Conservation (phyloP, 1,140 invertebrate species). For the Meloidogyne hapla region DNA sequence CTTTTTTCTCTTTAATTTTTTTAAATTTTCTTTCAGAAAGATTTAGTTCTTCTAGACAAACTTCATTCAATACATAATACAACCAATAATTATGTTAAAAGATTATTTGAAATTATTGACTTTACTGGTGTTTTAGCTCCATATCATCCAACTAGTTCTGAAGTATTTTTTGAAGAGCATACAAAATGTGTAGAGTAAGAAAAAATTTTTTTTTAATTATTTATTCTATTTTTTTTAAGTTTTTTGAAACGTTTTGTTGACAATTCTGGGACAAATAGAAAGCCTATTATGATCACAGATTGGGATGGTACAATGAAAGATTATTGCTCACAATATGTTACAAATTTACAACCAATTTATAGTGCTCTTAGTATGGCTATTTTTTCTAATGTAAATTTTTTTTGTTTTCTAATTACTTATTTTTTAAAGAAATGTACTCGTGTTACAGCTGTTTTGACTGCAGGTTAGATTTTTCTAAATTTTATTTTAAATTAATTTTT, state of each 20-base stretch:
- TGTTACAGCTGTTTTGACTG: conserved; percentile 57
- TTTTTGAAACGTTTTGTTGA: conserved; percentile 39
- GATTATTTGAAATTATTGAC: conserved; percentile 32
- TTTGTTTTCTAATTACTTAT: neutral
- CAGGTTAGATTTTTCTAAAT: conserved; percentile 50
- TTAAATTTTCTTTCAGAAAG: conserved; percentile 40
- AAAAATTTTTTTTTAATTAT: neutral
- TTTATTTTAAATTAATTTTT: neutral
- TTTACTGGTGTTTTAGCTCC: conserved; percentile 34
- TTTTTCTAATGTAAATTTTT: conserved; percentile 45
- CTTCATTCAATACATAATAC: conserved; percentile 14
- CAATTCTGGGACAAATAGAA: conserved; percentile 28
- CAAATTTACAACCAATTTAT: conserved; percentile 62
- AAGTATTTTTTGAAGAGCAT: conserved; percentile 44
- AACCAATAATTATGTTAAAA: neutral
- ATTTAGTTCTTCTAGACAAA: conserved; percentile 41
- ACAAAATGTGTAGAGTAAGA: conserved; percentile 31
- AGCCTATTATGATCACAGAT: conserved; percentile 61
- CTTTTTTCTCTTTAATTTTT: neutral
- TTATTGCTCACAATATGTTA: conserved; percentile 63
- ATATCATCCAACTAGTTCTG: conserved; percentile 46
- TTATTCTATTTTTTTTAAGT: conserved; percentile 46
- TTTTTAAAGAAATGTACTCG: conserved; percentile 44
- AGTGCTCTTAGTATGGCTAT: conserved; percentile 56
- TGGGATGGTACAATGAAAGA: conserved; percentile 65